Percentiles rank a stretch among this genome's conserved stretches.
Conservation (phyloP, 2,888 invertebrate genomes). For the Sminthurides aquaticus region DNA sequence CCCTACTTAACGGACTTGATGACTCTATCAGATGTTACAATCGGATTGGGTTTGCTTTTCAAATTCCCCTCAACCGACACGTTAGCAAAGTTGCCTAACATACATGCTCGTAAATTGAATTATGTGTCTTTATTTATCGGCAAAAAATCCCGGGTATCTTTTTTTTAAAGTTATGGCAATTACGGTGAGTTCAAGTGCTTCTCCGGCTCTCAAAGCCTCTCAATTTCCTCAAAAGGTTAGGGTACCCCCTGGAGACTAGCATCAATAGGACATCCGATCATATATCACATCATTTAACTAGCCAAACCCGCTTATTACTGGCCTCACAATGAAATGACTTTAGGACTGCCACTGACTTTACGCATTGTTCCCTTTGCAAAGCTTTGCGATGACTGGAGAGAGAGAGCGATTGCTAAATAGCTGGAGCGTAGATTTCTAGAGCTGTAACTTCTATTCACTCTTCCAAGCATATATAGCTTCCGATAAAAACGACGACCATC, state of each 20-base stretch:
- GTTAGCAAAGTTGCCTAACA: no score
- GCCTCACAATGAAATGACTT: neutral
- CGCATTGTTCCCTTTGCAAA: neutral
- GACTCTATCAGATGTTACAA: no score
- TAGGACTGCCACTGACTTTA: slow-evolving; percentile 18
- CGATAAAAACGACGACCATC: no score
- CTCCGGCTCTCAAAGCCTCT: neutral
- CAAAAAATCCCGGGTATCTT: neutral
- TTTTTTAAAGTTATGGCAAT: neutral
- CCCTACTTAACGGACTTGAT: no score
- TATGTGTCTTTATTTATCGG: no score
- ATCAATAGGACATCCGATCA: slow-evolving; percentile 20
- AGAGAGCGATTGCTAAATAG: neutral
- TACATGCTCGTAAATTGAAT: no score
- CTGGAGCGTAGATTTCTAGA: neutral
- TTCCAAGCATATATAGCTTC: no score
- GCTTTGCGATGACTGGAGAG: neutral
- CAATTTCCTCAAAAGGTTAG: neutral
- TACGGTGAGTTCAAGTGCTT: neutral
- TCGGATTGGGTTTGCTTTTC: no score
- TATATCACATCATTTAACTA: slow-evolving; percentile 17
- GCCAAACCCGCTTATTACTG: neutral
- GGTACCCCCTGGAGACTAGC: slow-evolving; percentile 18
- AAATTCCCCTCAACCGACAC: no score
- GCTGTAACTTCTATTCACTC: neutral